Conservation (phyloP, 2,113 vertebrate genomes). For the Menidia beryllina region DNA sequence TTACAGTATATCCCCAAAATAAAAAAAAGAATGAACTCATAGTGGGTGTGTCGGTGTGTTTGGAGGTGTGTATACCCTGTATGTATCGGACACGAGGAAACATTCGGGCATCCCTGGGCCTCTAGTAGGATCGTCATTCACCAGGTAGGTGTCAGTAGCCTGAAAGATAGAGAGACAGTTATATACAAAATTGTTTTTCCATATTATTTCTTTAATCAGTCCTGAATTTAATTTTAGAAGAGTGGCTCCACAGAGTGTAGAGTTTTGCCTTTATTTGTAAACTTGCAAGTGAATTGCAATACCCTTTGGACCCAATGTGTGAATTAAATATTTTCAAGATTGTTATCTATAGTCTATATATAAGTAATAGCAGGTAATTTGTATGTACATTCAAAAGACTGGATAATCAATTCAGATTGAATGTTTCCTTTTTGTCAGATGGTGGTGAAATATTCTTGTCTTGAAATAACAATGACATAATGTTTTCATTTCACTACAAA, state of each 20-base stretch:
- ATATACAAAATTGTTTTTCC: neutral
- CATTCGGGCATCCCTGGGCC: constrained; percentile 84
- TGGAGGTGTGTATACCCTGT: constrained; percentile 76
- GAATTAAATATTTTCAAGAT: neutral
- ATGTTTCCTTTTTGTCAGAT: neutral
- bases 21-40: constrained; percentile 7
- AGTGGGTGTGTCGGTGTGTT: constrained; percentile 36
- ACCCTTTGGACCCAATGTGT: neutral
- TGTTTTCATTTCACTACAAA: constrained; percentile 36
- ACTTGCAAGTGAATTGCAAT: neutral
- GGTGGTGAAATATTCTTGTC: neutral
- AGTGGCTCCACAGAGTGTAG: neutral
- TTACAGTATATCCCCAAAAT: constrained; percentile 10
- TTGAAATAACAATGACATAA: neutral
- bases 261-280: neutral
- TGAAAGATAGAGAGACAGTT: constrained; percentile 55
- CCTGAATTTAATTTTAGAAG: too few relatives aligned
- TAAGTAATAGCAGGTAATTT: neutral
- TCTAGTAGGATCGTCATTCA: constrained; percentile 83
- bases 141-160: constrained; percentile 86
- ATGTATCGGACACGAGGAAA: constrained; percentile 85
- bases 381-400: neutral
- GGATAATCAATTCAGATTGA: neutral
- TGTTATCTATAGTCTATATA: neutral
- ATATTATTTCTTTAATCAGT: too few relatives aligned